Conservation (phyloP, 1,140 invertebrate genomes). For the Camponotus floridanus region DNA sequence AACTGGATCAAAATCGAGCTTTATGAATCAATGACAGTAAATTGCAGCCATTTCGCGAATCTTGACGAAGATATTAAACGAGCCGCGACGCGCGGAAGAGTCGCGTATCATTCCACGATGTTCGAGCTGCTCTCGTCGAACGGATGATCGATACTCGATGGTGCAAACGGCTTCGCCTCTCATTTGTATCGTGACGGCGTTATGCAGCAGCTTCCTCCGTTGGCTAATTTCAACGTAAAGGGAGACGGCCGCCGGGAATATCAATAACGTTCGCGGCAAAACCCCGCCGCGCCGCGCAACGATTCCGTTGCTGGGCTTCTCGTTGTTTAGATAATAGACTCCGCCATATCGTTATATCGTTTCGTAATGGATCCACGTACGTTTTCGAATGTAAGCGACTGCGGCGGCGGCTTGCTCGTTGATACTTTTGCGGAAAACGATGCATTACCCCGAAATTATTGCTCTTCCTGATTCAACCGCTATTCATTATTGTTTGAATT, state of each 20-base stretch:
- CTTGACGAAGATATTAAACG: conserved; percentile 56
- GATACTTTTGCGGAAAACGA: conserved; percentile 41
- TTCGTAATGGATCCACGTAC: conserved; percentile 70
- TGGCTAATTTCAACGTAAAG: conserved; percentile 70
- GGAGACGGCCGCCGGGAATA: conserved; percentile 65
- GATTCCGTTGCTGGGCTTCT: conserved; percentile 70
- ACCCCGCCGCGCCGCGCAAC: conserved; percentile 61
- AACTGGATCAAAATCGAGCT: conserved; percentile 14
- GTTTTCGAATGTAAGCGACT: conserved; percentile 64
- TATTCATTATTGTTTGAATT: conserved; percentile 60
- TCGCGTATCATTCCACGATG: conserved; percentile 41
- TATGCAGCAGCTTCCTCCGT: conserved; percentile 52
- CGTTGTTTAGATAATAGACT: conserved; percentile 75
- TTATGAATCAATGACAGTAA: conserved; percentile 45
- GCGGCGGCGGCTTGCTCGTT: conserved; percentile 15
- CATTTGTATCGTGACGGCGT: conserved; percentile 53
- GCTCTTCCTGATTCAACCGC: conserved; percentile 41
- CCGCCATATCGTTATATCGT: conserved; percentile 68
- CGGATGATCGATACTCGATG: conserved; percentile 63
- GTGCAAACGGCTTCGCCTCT: conserved; percentile 33
- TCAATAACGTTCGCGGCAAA: conserved; percentile 63
- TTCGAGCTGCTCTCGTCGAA: conserved; percentile 40
- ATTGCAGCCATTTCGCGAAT: conserved; percentile 40
- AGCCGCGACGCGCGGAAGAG: neutral
- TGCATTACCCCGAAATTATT: conserved; percentile 44